Conservation (phyloP, 2,113 vertebrate genomes). For the Nibea coibor region DNA sequence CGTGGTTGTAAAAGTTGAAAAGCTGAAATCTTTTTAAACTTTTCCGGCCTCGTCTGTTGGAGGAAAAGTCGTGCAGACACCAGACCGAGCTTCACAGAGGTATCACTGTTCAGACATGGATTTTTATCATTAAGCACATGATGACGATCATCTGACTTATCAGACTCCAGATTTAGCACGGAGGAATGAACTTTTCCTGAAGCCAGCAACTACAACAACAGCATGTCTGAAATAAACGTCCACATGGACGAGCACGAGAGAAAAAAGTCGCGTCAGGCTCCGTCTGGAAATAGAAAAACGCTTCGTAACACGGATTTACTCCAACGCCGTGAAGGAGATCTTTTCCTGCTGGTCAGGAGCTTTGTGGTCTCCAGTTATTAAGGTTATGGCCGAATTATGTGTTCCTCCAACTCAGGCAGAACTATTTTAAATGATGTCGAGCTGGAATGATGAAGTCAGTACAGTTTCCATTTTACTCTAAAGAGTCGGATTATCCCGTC, state of each 20-base stretch:
- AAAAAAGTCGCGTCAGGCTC: conserved; percentile 3
- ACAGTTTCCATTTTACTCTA: conserved; percentile 10
- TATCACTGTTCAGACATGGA: neutral
- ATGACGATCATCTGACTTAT: conserved; percentile 40
- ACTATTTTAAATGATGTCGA: neutral
- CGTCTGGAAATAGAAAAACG: conserved; percentile 3
- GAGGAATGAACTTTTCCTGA: neutral
- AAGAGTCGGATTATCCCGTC: conserved; percentile 42
- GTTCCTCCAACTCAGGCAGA: conserved; percentile 4
- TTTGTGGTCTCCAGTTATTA: neutral
- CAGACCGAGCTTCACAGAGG: conserved; percentile 1
- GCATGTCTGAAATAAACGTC: neutral
- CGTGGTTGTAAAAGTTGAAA: neutral
- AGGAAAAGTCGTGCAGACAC: no score
- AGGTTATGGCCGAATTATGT: conserved; percentile 14
- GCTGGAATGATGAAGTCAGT: conserved; percentile 11
- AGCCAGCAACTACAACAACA: neutral
- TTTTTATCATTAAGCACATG: conserved; percentile 47
- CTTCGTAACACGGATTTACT: conserved; percentile 5
- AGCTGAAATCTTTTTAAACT: neutral
- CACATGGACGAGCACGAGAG: neutral
- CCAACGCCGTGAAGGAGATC: neutral
- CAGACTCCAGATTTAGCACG: conserved; percentile 9
- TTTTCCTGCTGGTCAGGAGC: conserved; percentile 3
- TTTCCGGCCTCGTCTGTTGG: neutral